These are phyloP conservation scores for Diplodus sargus DNA, from an alignment of 2,797 vertebrate species.

Conservation along the genomic window DNA sequence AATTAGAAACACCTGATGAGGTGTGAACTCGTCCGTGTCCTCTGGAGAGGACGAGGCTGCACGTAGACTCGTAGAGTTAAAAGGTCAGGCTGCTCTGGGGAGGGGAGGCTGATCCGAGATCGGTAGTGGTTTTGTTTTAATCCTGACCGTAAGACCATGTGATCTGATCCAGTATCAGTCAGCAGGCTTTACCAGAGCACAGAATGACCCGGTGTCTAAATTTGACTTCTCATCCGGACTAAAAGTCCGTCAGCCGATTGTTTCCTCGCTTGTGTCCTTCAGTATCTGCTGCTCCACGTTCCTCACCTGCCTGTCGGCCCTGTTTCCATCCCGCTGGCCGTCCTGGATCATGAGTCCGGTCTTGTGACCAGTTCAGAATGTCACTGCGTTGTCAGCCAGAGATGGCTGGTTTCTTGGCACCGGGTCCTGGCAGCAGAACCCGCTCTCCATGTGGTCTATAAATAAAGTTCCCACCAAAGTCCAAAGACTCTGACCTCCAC, in stretches of 20 bases:
- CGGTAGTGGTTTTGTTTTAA: conserved; percentile 45
- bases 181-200: background rate
- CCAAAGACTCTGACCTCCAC: conserved; percentile 9
- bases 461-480: conserved; percentile 55
- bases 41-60: conserved; percentile 37
- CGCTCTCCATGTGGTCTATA: conserved; percentile 55
- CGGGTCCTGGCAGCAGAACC: conserved; percentile 43
- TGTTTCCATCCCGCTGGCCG: conserved; percentile 29
- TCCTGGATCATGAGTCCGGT: conserved; percentile 27
- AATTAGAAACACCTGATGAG: background rate
- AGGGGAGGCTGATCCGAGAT: conserved; percentile 33
- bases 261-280: background rate
- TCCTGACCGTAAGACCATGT: conserved; percentile 47
- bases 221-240: background rate
- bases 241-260: too few relatives aligned
- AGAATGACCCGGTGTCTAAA: background rate
- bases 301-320: background rate
- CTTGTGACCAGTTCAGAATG: conserved; percentile 77
- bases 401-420: conserved; percentile 57
- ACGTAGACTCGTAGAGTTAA: conserved; percentile 30
- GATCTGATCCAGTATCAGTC: conserved; percentile 31
- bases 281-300: background rate
- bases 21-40: conserved; percentile 20
- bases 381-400: conserved; percentile 69
- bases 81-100: conserved; percentile 51